Evolutionary conservation across 2,888 invertebrate genomes (phyloP), one percentile per base, ranked within the genome.

Genomic region (Pammene aurita): DNA sequence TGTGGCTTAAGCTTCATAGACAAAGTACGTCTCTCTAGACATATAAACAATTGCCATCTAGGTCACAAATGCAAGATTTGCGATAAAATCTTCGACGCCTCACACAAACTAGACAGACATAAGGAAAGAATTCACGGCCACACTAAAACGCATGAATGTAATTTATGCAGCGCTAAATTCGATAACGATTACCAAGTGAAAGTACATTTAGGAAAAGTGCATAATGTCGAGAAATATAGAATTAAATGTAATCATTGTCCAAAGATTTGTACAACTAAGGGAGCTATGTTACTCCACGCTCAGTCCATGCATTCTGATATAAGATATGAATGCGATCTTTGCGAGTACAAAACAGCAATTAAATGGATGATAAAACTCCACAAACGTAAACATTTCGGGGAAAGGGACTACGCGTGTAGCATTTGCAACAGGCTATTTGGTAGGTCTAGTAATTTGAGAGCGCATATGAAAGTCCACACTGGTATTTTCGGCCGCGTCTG

Each of bases 371-470:
- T 90, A 0, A 88, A 81, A 35, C 68, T 89, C 2, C 94, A 94
- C 70, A 88, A 87, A 61, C 85, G 88, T 18, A 91, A 88, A 48
- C 94, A 94, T 80, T 88, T 84, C 16, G 91, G 90, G 0, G 90
- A 92, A 1, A 91, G 87, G 10, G 85, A 88, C 11, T 93, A 93
- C 67, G 82, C 84, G 0, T 94, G 94, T 70, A 93, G 93, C 48
- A 84, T 94, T n/a, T 95, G 94, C 66, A 89, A 90, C 0, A 90
- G 86, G 54, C 86, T 85, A 74, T 93, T 94, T 56, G 89, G 93
- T 0, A 89, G 94, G 48, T 93, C 94, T 7, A 94, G 94, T 54
- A 90, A 90, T 66, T 66, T 90, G 4, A 73, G 89, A 5, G 80
- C 84, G 0, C 90, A 90, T 74, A 87, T 90, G 84, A 89, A 87